phyloP scores from a whole-genome alignment of 2,113 vertebrate species.

The Stegastes partitus region DNA sequence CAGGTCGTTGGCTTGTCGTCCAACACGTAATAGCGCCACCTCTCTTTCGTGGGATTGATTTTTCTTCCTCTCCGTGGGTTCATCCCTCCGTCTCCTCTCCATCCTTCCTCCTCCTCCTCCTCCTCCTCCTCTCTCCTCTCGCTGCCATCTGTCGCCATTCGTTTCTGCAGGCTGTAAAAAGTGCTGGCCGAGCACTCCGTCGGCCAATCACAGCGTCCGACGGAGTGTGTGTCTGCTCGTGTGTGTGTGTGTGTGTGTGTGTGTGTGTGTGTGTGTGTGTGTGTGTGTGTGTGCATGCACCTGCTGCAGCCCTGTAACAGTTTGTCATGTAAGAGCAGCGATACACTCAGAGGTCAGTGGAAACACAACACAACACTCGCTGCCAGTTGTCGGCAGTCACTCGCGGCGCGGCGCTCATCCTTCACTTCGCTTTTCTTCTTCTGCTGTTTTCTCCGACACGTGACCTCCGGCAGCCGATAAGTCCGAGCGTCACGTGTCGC shows the following conservation, averaged over 20 bases:
- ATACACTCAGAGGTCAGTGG: constrained; percentile 57
- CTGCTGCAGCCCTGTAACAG: constrained; percentile 61
- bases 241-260: constrained; percentile 23
- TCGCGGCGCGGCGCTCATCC: constrained; percentile 34
- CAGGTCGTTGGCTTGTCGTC: too few species aligned
- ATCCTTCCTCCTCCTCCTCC: background rate
- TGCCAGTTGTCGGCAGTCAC: constrained; percentile 67
- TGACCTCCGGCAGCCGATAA: too few species aligned
- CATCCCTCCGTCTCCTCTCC: background rate
- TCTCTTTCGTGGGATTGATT: too few species aligned
- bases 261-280: constrained; percentile 27
- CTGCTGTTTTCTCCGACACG: too few species aligned
- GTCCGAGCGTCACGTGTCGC: too few species aligned
- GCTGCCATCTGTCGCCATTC: constrained; percentile 73
- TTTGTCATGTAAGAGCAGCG: constrained; percentile 57
- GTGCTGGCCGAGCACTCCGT: constrained; percentile 55
- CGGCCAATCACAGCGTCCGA: constrained; percentile 49
- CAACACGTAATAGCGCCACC: too few species aligned
- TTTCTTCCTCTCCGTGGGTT: background rate
- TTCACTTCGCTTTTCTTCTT: constrained; percentile 17
- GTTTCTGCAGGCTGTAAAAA: constrained; percentile 69
- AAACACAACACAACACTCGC: constrained; percentile 35
- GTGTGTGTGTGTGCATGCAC: constrained; percentile 30
- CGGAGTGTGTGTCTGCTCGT: background rate
- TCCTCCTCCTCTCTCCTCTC: background rate